A percentile compares a stretch with the other conserved stretches of the same genome.
phyloP scores from a whole-genome alignment of 1,140 invertebrate species.

The Anadara kagoshimensis region DNA sequence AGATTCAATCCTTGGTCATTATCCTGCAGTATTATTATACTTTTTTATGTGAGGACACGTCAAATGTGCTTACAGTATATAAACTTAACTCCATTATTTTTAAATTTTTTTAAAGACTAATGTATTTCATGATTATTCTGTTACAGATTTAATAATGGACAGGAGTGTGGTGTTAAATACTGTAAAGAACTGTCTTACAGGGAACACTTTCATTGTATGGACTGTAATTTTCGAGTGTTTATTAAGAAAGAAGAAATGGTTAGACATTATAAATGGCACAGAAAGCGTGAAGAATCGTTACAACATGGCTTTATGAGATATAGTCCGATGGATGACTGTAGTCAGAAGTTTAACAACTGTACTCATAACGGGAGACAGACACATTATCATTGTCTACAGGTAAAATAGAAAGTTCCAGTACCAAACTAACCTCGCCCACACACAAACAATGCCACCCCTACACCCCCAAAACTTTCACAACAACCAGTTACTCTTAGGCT shows the following conservation, averaged over 20 bases:
- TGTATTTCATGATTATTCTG: no score
- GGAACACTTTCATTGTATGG: conserved; percentile 97
- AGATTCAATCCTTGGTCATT: no score
- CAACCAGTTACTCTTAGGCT: no score
- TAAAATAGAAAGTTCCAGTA: conserved; percentile 47
- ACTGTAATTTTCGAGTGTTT: conserved; percentile 89
- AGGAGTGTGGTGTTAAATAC: conserved; percentile 86
- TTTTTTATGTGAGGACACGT: no score
- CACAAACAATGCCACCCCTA: no score
- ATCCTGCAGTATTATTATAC: no score
- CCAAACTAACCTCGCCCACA: not conserved
- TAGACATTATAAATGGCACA: conserved; percentile 99
- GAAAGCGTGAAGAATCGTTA: conserved; percentile 96
- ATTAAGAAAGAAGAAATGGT: conserved; percentile 99
- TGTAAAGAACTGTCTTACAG: conserved; percentile 89
- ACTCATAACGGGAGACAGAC: conserved; percentile 97
- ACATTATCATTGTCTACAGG: conserved; percentile 98
- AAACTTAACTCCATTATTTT: no score
- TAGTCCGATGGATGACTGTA: conserved; percentile 93
- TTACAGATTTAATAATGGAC: conserved; percentile 79
- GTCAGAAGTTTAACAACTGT: conserved; percentile 84
- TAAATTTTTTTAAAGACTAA: no score
- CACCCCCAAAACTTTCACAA: no score
- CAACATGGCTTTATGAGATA: conserved; percentile 97
- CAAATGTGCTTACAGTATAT: no score